Evolutionary conservation across 2,888 invertebrate species (phyloP).

Genomic region (Ctenicera cuprea): DNA sequence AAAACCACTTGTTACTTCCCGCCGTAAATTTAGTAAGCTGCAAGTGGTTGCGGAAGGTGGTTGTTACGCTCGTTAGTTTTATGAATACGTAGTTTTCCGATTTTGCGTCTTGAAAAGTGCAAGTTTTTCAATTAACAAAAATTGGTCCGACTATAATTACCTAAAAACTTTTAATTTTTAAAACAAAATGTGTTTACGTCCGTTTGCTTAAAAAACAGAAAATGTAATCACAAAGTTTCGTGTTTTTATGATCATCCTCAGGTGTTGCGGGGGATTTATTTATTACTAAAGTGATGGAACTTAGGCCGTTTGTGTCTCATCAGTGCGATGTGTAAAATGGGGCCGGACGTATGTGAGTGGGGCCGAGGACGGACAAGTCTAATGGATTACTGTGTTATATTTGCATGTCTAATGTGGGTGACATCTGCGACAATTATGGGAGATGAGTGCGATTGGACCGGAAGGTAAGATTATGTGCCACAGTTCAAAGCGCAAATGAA

Average conservation of each 20-base stretch:
- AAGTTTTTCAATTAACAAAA: not conserved
- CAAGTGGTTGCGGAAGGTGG: slow-evolving; percentile 36
- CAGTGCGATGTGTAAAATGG: slow-evolving; percentile 53
- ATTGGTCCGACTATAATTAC: not conserved
- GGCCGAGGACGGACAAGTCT: slow-evolving; percentile 53
- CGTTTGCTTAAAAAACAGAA: not conserved
- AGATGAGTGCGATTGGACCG: slow-evolving; percentile 82
- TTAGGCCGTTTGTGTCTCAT: slow-evolving; percentile 31
- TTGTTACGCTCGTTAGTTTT: slow-evolving; percentile 10
- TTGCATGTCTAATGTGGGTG: slow-evolving; percentile 62
- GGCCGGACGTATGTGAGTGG: slow-evolving; percentile 54
- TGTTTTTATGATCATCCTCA: not conserved
- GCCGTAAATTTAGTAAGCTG: slow-evolving; percentile 46
- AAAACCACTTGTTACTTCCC: slow-evolving; percentile 51
- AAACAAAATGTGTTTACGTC: not conserved
- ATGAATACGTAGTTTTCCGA: slow-evolving; percentile 15
- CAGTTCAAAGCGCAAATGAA: slow-evolving; percentile 25
- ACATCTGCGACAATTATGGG: slow-evolving; percentile 77
- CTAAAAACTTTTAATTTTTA: not conserved
- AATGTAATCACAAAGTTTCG: not conserved
- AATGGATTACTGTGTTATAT: slow-evolving; percentile 63
- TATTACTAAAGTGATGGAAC: slow-evolving; percentile 31
- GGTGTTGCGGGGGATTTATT: slow-evolving; percentile 2
- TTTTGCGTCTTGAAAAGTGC: not conserved
- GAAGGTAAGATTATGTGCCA: slow-evolving; percentile 75